Percentiles rank a stretch among this genome's conserved stretches.
These are phyloP conservation scores for Fregata magnificens DNA, from an alignment of 2,113 vertebrate species.

Conservation along the genomic window DNA sequence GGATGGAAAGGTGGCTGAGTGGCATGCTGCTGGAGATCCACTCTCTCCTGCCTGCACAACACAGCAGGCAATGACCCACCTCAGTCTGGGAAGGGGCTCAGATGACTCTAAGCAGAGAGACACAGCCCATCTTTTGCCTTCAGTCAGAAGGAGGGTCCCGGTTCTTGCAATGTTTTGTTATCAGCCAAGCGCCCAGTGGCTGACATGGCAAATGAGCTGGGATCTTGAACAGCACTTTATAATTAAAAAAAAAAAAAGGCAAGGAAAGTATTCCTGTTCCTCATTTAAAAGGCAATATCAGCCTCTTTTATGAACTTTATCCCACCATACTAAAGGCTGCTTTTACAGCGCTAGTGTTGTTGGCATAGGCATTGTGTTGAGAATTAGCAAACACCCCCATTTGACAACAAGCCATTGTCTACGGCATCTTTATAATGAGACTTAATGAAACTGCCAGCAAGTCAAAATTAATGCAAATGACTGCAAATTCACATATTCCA, in stretches of 20 bases:
- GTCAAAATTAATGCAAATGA: slow-evolving; percentile 56
- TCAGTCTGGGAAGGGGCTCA: neutral
- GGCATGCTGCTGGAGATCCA: too few species aligned
- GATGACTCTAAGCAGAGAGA: neutral
- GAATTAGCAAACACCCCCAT: neutral
- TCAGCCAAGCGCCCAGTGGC: neutral
- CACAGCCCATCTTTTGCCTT: neutral
- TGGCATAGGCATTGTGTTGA: neutral
- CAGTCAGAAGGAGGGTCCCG: neutral
- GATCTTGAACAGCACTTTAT: neutral
- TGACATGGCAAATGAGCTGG: neutral
- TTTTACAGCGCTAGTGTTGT: neutral
- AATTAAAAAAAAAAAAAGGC: neutral
- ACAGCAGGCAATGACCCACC: neutral
- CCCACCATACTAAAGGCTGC: neutral
- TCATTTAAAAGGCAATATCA: neutral
- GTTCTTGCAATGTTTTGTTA: neutral
- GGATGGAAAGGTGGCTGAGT: neutral
- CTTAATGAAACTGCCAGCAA: neutral
- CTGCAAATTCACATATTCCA: slow-evolving; percentile 24
- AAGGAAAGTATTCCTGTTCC: neutral
- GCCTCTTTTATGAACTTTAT: neutral
- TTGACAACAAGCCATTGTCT: neutral
- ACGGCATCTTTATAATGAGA: neutral
- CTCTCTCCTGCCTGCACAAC: neutral